These are phyloP conservation scores for Chaetoderma sp. DNA, from an alignment of 2,888 invertebrate genomes.

Conservation along the genomic window DNA sequence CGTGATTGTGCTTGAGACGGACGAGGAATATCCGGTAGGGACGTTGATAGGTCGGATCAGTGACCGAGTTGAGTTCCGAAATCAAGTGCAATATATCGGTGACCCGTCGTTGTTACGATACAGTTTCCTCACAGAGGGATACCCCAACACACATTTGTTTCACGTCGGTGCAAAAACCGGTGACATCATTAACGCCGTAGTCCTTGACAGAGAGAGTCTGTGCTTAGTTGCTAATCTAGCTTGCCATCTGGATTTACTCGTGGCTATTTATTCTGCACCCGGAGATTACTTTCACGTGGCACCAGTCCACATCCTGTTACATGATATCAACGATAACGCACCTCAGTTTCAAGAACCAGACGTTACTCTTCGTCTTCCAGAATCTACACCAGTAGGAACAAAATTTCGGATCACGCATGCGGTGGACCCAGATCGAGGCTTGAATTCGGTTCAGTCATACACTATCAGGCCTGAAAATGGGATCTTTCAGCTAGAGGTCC, in stretches of 20 bases:
- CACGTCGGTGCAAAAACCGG: too few species aligned
- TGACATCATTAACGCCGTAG: constrained; percentile 6
- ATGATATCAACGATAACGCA: constrained; percentile 96
- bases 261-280: constrained; percentile 1
- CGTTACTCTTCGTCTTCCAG: constrained; percentile 24
- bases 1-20: too few species aligned
- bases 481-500: background rate
- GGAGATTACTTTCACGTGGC: constrained; percentile 17
- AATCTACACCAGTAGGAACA: constrained; percentile 13
- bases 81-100: too few species aligned
- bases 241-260: background rate
- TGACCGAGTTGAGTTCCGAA: too few species aligned
- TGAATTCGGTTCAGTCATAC: background rate
- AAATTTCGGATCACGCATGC: constrained; percentile 20
- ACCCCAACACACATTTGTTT: too few species aligned
- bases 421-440: constrained; percentile 19
- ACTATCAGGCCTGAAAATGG: background rate
- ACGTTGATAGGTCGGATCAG: too few species aligned
- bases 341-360: constrained; percentile 81
- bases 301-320: constrained; percentile 83
- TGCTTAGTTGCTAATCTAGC: constrained; percentile 4
- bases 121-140: too few species aligned
- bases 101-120: too few species aligned
- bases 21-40: too few species aligned
- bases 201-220: constrained; percentile 23